phyloP scores from a whole-genome alignment of 1,140 invertebrate genomes.

The Pseudomyrmex dendroicus region DNA sequence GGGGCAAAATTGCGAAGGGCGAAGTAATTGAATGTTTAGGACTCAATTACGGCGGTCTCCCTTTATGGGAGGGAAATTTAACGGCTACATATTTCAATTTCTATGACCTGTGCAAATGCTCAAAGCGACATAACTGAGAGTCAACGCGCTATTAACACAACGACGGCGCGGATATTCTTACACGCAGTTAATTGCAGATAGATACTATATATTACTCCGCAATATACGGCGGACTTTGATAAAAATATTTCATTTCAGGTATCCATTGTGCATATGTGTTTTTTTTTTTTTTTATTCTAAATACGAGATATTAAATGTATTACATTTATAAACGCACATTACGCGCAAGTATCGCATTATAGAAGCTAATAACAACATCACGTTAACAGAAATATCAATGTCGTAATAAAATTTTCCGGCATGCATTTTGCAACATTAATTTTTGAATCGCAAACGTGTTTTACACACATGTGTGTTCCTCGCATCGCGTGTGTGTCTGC shows the following conservation, averaged over 20 bases:
- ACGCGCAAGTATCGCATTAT: not conserved
- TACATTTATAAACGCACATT: too few species aligned
- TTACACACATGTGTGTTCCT: too few species aligned
- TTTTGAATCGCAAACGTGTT: not conserved
- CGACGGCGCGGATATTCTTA: conserved; percentile 7
- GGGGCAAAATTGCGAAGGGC: not conserved
- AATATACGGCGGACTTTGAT: not conserved
- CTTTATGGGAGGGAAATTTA: conserved; percentile 31
- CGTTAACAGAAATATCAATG: not conserved
- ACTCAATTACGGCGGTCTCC: not conserved
- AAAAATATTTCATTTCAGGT: conserved; percentile 1
- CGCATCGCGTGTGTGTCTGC: too few species aligned
- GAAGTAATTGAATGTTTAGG: conserved; percentile 46
- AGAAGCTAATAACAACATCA: not conserved
- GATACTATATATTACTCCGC: not conserved
- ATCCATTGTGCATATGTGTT: not conserved
- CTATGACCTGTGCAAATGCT: conserved; percentile 13
- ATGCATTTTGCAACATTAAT: not conserved
- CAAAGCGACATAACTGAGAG: conserved; percentile 18
- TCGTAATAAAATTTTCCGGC: not conserved
- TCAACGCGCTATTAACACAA: conserved; percentile 31
- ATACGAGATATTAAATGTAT: too few species aligned
- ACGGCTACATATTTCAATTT: conserved; percentile 34
- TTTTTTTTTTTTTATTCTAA: too few species aligned
- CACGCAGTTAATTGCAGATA: conserved; percentile 11